Base-by-base conservation (phyloP, 2,888 invertebrate genomes). In the Syrphus vitripennis region DNA sequence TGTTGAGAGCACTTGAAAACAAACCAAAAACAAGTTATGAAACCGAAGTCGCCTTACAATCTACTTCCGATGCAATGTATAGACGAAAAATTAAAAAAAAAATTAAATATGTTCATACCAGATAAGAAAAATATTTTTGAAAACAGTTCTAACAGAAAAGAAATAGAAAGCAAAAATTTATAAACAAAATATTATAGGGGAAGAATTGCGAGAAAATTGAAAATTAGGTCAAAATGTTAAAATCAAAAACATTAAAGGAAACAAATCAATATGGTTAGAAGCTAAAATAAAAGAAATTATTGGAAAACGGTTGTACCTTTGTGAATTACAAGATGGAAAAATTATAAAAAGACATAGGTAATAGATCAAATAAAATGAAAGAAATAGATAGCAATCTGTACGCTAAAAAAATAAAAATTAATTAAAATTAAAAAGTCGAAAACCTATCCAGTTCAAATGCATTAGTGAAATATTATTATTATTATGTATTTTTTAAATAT, bases 131-230 rank as follows among this genome's bases (percentile, higher is more conserved):
- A 9, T 9, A 26, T 29, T 14, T 26, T 29, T 53, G 29, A 53
- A 53, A 53, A 53, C 0, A 24, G 7, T n/a, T 29, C 26, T 7
- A 29, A 29, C n/a, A 53, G 3, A 29, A 53, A 26, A 53, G 53
- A 29, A 53, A 14, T 53, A n/a, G 9, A 53, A 53, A 53, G 53
- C 16, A 53, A 53, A 53, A 14, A 3, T 24, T 29, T 26, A 31
- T 31, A 55, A 61, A 61, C 24, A 61, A 61, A 40, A 61, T 61
- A 61, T 61, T 61, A 40, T 61, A 61, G 24, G 12, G 59, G 37
- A 61, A 61, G 4, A 61, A 21, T n/a, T 3, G 37, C 59, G 40
- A 61, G 37, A 40, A 37, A 34, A 61, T 7, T 61, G n/a, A 14
- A 37, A 61, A 40, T 1, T 37, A 1, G 37, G 59, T 61, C 37